These are phyloP conservation scores for Cheilosia grossa DNA, from an alignment of 2,888 invertebrate genomes.

Conservation along the genomic window DNA sequence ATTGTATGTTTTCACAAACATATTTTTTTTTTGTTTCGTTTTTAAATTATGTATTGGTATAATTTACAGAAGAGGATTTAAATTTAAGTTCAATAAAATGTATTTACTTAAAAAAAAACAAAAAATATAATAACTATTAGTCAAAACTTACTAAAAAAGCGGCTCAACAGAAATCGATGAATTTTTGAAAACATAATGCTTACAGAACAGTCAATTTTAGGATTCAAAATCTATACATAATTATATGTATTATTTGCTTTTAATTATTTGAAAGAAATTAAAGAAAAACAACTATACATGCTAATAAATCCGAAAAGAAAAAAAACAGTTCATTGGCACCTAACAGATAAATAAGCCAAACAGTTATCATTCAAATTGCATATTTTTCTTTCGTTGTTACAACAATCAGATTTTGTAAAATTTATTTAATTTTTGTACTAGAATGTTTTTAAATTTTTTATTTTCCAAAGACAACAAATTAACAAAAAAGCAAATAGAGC, in stretches of 20 bases:
- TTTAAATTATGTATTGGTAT: slow-evolving; percentile 57
- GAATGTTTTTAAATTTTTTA: slow-evolving; percentile 40
- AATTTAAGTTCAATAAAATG: slow-evolving; percentile 56
- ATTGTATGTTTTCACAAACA: slow-evolving; percentile 18
- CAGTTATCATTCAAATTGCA: slow-evolving; percentile 39
- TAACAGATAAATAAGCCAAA: slow-evolving; percentile 32
- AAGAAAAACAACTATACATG: slow-evolving; percentile 50
- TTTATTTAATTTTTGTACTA: slow-evolving; percentile 2
- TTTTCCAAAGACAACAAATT: slow-evolving; percentile 24
- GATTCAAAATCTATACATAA: slow-evolving; percentile 50
- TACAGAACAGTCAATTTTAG: slow-evolving; percentile 62
- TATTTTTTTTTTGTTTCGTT: slow-evolving; percentile 25
- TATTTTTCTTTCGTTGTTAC: slow-evolving; percentile 16
- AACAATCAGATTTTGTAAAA: slow-evolving; percentile 7
- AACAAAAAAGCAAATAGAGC: slow-evolving; percentile 32
- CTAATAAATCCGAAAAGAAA: slow-evolving; percentile 53
- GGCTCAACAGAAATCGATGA: slow-evolving; percentile 80
- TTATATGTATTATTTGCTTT: slow-evolving; percentile 60
- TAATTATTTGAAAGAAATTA: slow-evolving; percentile 57
- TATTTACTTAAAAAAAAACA: slow-evolving; percentile 34
- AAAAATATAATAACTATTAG: slow-evolving; percentile 36
- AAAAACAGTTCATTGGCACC: slow-evolving; percentile 77
- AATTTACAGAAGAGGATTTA: slow-evolving; percentile 81
- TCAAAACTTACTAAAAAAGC: slow-evolving; percentile 72
- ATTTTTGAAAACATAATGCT: slow-evolving; percentile 76